Percentiles rank a stretch among this genome's conserved stretches.
These are phyloP conservation scores for Noturus placidus DNA, from an alignment of 2,113 vertebrate species.

Conservation along the genomic window DNA sequence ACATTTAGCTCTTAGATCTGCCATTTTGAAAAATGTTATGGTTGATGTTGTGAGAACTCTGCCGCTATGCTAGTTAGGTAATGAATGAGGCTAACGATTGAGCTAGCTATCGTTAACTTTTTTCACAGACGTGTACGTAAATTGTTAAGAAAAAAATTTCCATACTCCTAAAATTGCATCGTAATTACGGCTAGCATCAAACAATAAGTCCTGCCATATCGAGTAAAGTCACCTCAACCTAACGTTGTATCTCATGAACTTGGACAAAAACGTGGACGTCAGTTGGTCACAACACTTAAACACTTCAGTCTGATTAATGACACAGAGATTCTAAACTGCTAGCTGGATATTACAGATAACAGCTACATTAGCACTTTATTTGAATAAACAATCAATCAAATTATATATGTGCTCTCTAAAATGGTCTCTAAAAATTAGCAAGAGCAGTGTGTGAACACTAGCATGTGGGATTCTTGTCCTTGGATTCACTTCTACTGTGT, in stretches of 20 bases:
- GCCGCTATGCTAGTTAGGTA: background rate
- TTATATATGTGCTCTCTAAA: background rate
- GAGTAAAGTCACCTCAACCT: background rate
- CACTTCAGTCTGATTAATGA: background rate
- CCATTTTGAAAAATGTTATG: background rate
- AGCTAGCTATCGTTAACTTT: background rate
- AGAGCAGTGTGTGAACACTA: background rate
- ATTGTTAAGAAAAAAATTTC: background rate
- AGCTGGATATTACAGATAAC: background rate
- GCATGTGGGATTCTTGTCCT: background rate
- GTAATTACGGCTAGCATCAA: background rate
- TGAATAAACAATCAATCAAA: background rate
- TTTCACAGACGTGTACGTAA: background rate
- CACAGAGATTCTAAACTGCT: background rate
- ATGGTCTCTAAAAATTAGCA: background rate
- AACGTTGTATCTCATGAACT: background rate
- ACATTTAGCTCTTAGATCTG: background rate
- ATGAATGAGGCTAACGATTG: background rate
- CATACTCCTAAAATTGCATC: background rate
- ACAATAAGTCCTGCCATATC: background rate
- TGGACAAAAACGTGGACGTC: background rate
- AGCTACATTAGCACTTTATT: constrained; percentile 2
- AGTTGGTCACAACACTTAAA: background rate
- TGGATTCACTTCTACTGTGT: background rate
- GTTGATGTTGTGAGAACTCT: background rate